Evolutionary conservation across 1,140 invertebrate genomes (phyloP), one percentile per base, ranked within the genome.

Genomic region (Telenomus remus): DNA sequence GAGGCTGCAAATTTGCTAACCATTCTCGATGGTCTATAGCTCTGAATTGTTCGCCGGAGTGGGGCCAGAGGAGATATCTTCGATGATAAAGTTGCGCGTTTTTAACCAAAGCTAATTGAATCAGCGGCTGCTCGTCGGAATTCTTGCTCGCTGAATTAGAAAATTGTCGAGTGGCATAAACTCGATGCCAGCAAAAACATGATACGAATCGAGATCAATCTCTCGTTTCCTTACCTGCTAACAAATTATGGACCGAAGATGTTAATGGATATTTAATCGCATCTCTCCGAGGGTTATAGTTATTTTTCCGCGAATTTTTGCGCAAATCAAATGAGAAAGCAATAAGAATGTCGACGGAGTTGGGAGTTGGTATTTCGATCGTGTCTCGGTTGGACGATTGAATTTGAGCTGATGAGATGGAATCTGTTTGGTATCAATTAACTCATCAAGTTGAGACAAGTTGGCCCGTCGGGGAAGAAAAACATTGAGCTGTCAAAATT

Each of bases 1-100:
- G 65, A 74, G 56, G 63, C 57, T 74, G 71, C 63, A 68, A 76
- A 76, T 76, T 71, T 61, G 74, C 60, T 66, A 66, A 76, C 66
- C 61, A 76, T 76, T 70, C 47, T 69, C 16, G 56, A 61, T 27
- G 19, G 19, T n/a, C 19, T 27, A 55, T 59, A 65, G 47, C 63
- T 55, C 61, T 46, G 63, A 74, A 68, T 74, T 74, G 71, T 66
- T 73, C 61, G 70, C 35, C 37, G n/a, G n/a, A n/a, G 56, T 50
- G 59, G 68, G 19, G 19, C 19, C 1, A 71, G 63, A 71, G 44
- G 69, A 42, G 57, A 64, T 64, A 72, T 72, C 19, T 64, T 59
- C 50, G 69, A 59, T 59, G 60, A 63, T 50, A 43, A 48, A 48
- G 46, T 71, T 51, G 53, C 47, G 47, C 35, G 42, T 63, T 71